Percentiles rank a stretch among this genome's conserved stretches.
phyloP scores from a whole-genome alignment of 2,797 vertebrate species.

The Telmatherina bonti region DNA sequence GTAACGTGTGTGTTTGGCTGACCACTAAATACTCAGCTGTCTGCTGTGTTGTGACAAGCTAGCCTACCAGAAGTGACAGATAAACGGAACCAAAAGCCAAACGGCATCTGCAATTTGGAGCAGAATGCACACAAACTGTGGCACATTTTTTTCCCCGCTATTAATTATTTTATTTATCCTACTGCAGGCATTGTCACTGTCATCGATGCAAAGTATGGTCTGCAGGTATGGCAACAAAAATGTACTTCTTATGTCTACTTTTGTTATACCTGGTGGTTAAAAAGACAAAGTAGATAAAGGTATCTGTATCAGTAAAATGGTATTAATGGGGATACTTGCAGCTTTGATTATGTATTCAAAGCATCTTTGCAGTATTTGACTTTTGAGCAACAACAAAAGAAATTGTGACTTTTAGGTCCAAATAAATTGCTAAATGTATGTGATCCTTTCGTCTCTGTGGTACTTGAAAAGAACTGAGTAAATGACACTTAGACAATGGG shows the following conservation, averaged over 20 bases:
- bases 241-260: background rate
- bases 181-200: slow-evolving; percentile 91
- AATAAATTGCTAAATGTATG: background rate
- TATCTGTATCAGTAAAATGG: background rate
- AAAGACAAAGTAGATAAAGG: background rate
- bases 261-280: background rate
- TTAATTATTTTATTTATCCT: slow-evolving; percentile 15
- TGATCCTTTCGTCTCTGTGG: slow-evolving; percentile 42
- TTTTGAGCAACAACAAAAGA: background rate
- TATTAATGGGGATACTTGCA: background rate
- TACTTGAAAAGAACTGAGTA: slow-evolving; percentile 82
- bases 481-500: slow-evolving; percentile 88
- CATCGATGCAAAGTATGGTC: slow-evolving; percentile 93
- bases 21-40: slow-evolving; percentile 67
- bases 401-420: slow-evolving; percentile 9
- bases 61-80: slow-evolving; percentile 57
- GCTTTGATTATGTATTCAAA: background rate
- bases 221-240: slow-evolving; percentile 84
- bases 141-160: background rate
- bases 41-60: slow-evolving; percentile 56
- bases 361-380: background rate
- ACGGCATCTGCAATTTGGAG: slow-evolving; percentile 37
- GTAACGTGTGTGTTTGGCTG: slow-evolving; percentile 14
- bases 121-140: slow-evolving; percentile 5
- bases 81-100: slow-evolving; percentile 42